These are phyloP conservation scores for Ephestia elutella DNA, from an alignment of 1,140 invertebrate species.

Conservation along the genomic window DNA sequence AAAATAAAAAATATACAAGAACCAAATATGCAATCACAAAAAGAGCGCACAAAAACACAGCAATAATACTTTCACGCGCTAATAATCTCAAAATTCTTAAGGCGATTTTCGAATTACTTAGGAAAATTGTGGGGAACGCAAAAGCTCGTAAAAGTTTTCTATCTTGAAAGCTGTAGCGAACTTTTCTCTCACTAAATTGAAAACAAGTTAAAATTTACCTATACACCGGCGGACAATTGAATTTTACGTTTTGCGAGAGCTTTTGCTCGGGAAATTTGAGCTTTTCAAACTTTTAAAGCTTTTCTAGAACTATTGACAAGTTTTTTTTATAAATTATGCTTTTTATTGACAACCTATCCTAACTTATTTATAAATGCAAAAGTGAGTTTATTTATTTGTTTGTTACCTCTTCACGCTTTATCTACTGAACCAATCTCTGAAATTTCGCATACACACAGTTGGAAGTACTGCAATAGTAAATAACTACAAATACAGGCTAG, in stretches of 20 bases:
- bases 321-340: not conserved
- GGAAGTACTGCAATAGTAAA: no score
- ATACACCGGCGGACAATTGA: not conserved
- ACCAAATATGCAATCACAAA: no score
- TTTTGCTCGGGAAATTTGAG: not conserved
- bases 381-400: no score
- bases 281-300: not conserved
- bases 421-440: no score
- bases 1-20: no score
- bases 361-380: no score
- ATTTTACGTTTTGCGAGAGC: not conserved
- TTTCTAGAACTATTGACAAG: not conserved
- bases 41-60: no score
- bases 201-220: constrained; percentile 4
- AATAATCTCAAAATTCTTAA: no score
- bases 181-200: constrained; percentile 2
- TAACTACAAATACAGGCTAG: no score
- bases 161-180: not conserved
- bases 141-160: not conserved
- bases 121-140: not conserved
- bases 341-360: not conserved
- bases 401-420: no score
- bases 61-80: no score
- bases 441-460: no score
- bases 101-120: not conserved